Percentiles rank a stretch among this genome's conserved stretches.
These are phyloP conservation scores for Rhogogaster chlorosoma DNA, from an alignment of 2,888 invertebrate species.

Conservation along the genomic window DNA sequence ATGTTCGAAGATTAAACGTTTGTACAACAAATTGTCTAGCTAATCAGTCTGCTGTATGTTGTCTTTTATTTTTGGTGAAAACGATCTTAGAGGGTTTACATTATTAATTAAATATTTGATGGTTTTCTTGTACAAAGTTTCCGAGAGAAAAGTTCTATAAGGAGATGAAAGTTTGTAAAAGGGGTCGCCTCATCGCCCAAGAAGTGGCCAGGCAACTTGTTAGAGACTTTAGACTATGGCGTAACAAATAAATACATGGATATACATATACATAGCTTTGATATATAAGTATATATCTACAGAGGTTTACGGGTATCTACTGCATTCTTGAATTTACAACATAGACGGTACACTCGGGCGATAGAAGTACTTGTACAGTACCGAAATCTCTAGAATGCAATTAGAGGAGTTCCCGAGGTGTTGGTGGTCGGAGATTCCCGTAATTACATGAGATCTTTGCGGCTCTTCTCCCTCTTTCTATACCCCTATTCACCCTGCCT, in stretches of 20 bases:
- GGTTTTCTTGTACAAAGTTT: slow-evolving; percentile 14
- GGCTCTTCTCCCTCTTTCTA: slow-evolving; percentile 21
- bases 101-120: slow-evolving; percentile 47
- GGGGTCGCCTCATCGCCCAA: slow-evolving; percentile 35
- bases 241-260: slow-evolving; percentile 3
- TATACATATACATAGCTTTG: neutral
- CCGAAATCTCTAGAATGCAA: slow-evolving; percentile 50
- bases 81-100: slow-evolving; percentile 22
- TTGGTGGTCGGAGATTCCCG: slow-evolving; percentile 47
- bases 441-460: slow-evolving; percentile 47
- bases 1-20: neutral
- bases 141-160: slow-evolving; percentile 5
- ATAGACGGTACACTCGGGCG: neutral
- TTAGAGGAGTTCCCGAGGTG: slow-evolving; percentile 49
- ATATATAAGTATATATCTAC: neutral
- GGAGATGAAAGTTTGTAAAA: slow-evolving; percentile 15
- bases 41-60: neutral
- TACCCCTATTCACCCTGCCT: neutral
- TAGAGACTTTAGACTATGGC: neutral
- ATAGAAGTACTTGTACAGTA: slow-evolving; percentile 29
- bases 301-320: neutral
- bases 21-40: neutral
- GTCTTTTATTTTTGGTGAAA: neutral
- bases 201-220: slow-evolving; percentile 8
- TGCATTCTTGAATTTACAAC: neutral